A percentile compares a stretch with the other conserved stretches of the same genome.
phyloP scores from a whole-genome alignment of 37 sponge, comb jelly and placozoan species.

The Tethya wilhelma region DNA sequence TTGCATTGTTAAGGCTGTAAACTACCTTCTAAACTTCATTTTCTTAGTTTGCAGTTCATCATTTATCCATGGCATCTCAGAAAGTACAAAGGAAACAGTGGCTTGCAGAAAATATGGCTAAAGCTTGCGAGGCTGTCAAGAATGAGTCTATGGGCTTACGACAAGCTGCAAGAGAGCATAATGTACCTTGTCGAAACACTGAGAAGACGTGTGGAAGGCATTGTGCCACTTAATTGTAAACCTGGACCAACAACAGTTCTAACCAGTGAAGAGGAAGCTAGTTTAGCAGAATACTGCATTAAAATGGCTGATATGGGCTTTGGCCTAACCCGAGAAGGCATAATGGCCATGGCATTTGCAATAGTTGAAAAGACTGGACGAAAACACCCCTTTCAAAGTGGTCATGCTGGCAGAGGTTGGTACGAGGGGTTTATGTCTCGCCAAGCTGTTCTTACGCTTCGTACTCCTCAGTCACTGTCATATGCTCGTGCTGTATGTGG shows the following conservation, averaged over 20 bases:
- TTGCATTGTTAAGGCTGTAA: too few species aligned
- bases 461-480: constrained; percentile 36
- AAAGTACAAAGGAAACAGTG: too few species aligned
- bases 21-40: too few species aligned
- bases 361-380: constrained; percentile 46
- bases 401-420: constrained; percentile 42
- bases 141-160: neutral
- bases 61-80: too few species aligned
- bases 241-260: constrained; percentile 36
- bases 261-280: constrained; percentile 39
- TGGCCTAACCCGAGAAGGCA: constrained; percentile 37
- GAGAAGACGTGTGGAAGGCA: constrained; percentile 17
- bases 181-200: constrained; percentile 36
- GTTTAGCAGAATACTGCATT: constrained; percentile 19
- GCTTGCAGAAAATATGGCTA: too few species aligned
- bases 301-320: constrained; percentile 55
- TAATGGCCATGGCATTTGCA: constrained; percentile 38
- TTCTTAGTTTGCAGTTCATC: too few species aligned
- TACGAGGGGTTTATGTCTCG: constrained; percentile 37
- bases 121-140: constrained; percentile 7
- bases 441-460: constrained; percentile 24
- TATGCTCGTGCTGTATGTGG: constrained; percentile 4
- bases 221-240: constrained; percentile 5
- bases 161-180: constrained; percentile 1
- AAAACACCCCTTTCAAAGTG: constrained; percentile 39